Evolutionary conservation across 53 echinoderm and acorn worm species (phyloP).

Genomic region (Holothuria leucospilota): DNA sequence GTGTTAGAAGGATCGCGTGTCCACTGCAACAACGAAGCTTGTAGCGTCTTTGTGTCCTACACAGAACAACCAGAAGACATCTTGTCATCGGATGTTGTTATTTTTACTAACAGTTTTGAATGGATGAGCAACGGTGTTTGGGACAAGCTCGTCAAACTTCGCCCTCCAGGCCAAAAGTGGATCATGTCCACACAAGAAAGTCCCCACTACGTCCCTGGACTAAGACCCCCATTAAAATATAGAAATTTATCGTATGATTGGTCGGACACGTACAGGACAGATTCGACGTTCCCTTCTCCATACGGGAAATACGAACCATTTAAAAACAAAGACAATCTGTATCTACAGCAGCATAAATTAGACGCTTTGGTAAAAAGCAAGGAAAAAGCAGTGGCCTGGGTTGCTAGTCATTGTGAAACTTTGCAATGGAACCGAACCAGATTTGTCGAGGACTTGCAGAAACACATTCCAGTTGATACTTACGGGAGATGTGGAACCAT

Average conservation of each 20-base stretch:
- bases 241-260: conserved; percentile 34
- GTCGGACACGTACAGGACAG: conserved; percentile 41
- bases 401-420: conserved; percentile 45
- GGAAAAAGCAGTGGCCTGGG: conserved; percentile 30
- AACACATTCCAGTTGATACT: conserved; percentile 32
- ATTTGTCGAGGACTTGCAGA: conserved; percentile 24
- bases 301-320: conserved; percentile 29
- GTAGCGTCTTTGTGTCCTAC: conserved; percentile 11
- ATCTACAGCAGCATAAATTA: not conserved
- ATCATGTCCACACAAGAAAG: conserved; percentile 46
- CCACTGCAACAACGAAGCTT: not conserved
- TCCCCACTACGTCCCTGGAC: conserved; percentile 24
- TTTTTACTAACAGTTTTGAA: conserved; percentile 35
- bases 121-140: conserved; percentile 26
- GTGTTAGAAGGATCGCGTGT: conserved; percentile 28
- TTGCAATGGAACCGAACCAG: conserved; percentile 30
- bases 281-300: conserved; percentile 36
- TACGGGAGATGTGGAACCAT: conserved; percentile 36
- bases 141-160: not conserved
- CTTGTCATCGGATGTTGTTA: conserved; percentile 16
- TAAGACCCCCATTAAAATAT: conserved; percentile 9
- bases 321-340: not conserved
- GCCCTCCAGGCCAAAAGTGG: conserved; percentile 34
- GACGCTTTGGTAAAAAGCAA: conserved; percentile 33
- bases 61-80: conserved; percentile 12